Percentiles rank a stretch among this genome's conserved stretches.
These are phyloP conservation scores for Drosophila mulleri DNA, from an alignment of 2,888 invertebrate species.

Conservation along the genomic window DNA sequence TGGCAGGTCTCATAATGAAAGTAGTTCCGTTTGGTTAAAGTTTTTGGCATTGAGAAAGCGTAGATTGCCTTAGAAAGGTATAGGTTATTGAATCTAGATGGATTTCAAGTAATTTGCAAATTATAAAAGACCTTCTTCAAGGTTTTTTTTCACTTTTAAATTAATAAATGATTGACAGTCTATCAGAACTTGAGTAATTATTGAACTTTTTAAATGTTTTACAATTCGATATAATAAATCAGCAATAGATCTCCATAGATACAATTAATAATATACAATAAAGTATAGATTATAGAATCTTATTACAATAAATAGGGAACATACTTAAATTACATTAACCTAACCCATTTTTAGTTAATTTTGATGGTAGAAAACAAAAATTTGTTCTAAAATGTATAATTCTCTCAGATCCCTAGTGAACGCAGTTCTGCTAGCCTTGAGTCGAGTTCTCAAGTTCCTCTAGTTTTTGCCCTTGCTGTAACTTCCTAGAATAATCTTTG, in stretches of 20 bases:
- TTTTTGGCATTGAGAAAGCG: conserved; percentile 56
- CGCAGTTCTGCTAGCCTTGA: conserved; percentile 25
- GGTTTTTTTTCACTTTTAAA: neutral
- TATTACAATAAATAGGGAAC: no score
- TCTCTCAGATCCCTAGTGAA: neutral
- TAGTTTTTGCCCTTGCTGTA: conserved; percentile 4
- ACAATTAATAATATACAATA: no score
- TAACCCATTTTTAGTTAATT: no score
- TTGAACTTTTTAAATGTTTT: no score
- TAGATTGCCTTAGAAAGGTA: conserved; percentile 7
- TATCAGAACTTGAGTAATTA: neutral
- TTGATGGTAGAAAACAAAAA: no score
- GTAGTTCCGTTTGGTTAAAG: conserved; percentile 52
- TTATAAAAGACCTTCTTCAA: neutral
- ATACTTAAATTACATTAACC: no score
- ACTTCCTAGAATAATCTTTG: conserved; percentile 59
- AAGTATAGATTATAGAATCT: no score
- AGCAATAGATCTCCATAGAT: no score
- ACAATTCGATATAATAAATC: no score
- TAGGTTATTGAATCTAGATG: conserved; percentile 1
- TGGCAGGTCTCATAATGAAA: conserved; percentile 53
- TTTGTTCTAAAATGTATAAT: no score
- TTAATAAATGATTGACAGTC: neutral
- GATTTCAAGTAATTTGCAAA: conserved; percentile 12
- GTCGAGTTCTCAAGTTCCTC: neutral